Conservation (phyloP, 2,113 vertebrate species). For the Symphodus melops region DNA sequence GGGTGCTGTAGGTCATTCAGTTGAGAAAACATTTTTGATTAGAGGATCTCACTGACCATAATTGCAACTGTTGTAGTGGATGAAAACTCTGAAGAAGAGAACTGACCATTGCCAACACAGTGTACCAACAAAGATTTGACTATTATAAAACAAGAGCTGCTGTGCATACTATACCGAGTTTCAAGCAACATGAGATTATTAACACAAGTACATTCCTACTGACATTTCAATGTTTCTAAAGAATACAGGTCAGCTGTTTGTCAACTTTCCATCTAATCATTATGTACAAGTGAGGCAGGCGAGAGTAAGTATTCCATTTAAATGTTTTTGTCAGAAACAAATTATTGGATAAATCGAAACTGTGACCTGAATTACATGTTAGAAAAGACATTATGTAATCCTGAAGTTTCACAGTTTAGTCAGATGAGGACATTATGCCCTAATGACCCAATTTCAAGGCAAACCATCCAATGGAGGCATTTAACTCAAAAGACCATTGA, state of each 20-base stretch:
- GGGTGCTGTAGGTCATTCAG: slow-evolving; percentile 56
- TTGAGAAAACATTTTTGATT: slow-evolving; percentile 54
- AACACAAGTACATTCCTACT: too few species aligned
- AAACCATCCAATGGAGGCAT: not conserved
- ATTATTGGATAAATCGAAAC: not conserved
- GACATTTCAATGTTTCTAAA: too few species aligned
- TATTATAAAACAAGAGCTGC: not conserved
- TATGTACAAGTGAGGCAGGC: too few species aligned
- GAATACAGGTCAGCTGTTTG: too few species aligned
- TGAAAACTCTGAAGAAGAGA: slow-evolving; percentile 29
- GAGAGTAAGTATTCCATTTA: too few species aligned
- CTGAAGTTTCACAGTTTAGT: not conserved
- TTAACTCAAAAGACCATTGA: too few species aligned
- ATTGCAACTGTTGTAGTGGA: slow-evolving; percentile 59
- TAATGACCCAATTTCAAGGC: not conserved
- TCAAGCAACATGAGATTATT: not conserved
- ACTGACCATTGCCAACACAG: not conserved
- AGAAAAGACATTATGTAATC: not conserved
- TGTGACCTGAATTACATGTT: too few species aligned
- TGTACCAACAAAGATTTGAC: slow-evolving; percentile 23
- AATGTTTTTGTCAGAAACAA: not conserved
- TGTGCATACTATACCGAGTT: not conserved
- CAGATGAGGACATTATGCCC: not conserved
- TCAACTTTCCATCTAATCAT: too few species aligned
- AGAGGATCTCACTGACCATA: slow-evolving; percentile 59